Evolutionary conservation across 2,113 vertebrate species (phyloP).

Genomic region (Tringa solitaria): DNA sequence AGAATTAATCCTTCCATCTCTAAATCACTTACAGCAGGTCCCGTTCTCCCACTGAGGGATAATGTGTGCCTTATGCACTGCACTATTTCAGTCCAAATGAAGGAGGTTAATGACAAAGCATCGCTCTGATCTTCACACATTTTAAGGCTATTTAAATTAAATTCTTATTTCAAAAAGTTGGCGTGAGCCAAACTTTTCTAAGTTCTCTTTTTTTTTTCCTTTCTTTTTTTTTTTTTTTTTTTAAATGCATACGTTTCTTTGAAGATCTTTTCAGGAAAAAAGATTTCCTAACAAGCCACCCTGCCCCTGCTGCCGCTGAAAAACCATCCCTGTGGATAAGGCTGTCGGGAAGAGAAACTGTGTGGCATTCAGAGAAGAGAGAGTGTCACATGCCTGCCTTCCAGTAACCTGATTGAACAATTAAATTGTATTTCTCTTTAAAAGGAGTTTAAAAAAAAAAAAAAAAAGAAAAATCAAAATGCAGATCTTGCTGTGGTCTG

Average conservation of each 20-base stretch:
- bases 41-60: neutral
- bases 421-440: conserved; percentile 43
- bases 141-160: conserved; percentile 64
- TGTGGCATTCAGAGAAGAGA: neutral
- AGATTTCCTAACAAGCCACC: conserved; percentile 47
- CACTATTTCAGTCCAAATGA: conserved; percentile 16
- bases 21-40: neutral
- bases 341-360: conserved; percentile 12
- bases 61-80: neutral
- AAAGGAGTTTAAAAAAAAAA: neutral
- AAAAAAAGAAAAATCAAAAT: conserved; percentile 10
- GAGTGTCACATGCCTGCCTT: neutral
- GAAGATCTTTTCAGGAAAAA: conserved; percentile 38
- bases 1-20: neutral
- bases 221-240: neutral
- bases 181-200: conserved; percentile 40
- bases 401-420: conserved; percentile 31
- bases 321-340: conserved; percentile 39
- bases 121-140: conserved; percentile 38
- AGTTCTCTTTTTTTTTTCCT: neutral
- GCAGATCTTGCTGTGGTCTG: conserved; percentile 56
- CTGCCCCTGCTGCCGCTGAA: conserved; percentile 26
- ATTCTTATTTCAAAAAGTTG: conserved; percentile 36
- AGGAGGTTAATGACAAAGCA: conserved; percentile 66
- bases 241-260: conserved; percentile 28